A percentile compares a stretch with the other conserved stretches of the same genome.
These are phyloP conservation scores for Arctocebus calabarensis DNA, from an alignment of 2,797 vertebrate genomes.

Conservation along the genomic window DNA sequence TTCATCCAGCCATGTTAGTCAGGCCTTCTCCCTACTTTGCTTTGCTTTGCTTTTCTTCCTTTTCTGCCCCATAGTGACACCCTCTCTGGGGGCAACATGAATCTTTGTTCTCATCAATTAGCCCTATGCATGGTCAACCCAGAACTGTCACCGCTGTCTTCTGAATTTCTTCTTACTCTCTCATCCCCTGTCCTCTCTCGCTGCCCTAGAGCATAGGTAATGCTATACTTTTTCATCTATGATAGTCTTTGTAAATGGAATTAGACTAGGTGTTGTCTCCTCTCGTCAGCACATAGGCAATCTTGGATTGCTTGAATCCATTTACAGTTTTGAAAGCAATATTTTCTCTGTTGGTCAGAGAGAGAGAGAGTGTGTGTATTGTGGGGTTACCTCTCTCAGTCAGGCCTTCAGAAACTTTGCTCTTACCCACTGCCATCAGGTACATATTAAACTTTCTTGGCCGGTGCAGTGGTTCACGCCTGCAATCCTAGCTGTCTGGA, in stretches of 20 bases:
- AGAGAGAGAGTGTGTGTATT: neutral
- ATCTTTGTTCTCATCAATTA: neutral
- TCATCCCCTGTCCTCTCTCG: neutral
- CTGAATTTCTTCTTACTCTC: neutral
- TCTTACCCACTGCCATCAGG: neutral
- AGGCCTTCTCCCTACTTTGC: rapidly evolving
- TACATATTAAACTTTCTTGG: neutral
- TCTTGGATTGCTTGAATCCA: neutral
- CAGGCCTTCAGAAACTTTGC: neutral
- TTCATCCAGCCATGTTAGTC: neutral
- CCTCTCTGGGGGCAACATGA: neutral
- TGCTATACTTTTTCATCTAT: neutral
- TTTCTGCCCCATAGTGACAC: neutral
- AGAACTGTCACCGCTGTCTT: neutral
- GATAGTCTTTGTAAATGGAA: neutral
- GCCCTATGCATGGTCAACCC: neutral
- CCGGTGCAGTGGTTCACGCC: no score
- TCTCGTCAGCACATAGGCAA: neutral
- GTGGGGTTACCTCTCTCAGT: neutral
- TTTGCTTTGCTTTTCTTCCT: neutral
- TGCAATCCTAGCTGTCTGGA: no score
- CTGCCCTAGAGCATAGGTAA: neutral
- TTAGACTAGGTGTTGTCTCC: neutral
- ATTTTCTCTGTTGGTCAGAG: neutral
- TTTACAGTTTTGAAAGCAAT: neutral